These are phyloP conservation scores for Porites evermanni DNA, from an alignment of 92 coral and sea anemone species.

Conservation along the genomic window DNA sequence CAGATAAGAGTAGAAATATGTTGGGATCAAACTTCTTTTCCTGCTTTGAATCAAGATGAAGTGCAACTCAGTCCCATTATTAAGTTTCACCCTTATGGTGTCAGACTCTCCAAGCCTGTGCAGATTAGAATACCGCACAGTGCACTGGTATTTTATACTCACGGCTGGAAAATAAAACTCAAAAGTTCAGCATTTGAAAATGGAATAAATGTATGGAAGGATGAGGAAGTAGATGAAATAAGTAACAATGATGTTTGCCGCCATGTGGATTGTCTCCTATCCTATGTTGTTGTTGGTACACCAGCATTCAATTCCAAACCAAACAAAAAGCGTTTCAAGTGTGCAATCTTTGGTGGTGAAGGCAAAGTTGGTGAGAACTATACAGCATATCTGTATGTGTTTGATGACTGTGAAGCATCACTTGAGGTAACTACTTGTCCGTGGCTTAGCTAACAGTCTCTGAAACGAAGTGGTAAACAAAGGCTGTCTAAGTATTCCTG, in stretches of 20 bases:
- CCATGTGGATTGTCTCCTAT: conserved; percentile 32
- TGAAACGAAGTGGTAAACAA: too few relatives aligned
- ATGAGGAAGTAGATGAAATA: conserved; percentile 2
- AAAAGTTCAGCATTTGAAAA: conserved; percentile 11
- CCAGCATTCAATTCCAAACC: conserved; percentile 31
- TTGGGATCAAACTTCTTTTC: conserved; percentile 27
- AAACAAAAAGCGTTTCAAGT: conserved; percentile 73
- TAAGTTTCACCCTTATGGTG: conserved; percentile 54
- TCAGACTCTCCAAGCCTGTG: not conserved
- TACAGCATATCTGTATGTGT: conserved; percentile 50
- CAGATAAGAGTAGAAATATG: conserved; percentile 52
- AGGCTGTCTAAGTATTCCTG: too few relatives aligned
- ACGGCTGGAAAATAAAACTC: conserved; percentile 50
- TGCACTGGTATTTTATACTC: conserved; percentile 40
- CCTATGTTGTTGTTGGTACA: conserved; percentile 59
- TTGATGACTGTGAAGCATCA: conserved; percentile 86
- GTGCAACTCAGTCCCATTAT: conserved; percentile 76
- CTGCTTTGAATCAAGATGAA: conserved; percentile 48
- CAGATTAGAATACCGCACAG: conserved; percentile 68
- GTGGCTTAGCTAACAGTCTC: not conserved
- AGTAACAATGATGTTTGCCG: conserved; percentile 57
- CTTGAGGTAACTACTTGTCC: conserved; percentile 41
- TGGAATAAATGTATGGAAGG: conserved; percentile 34
- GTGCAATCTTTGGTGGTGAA: conserved; percentile 75
- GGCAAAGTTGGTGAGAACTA: conserved; percentile 46